Conservation (phyloP, 2,888 invertebrate species). For the Tridacna gigas region DNA sequence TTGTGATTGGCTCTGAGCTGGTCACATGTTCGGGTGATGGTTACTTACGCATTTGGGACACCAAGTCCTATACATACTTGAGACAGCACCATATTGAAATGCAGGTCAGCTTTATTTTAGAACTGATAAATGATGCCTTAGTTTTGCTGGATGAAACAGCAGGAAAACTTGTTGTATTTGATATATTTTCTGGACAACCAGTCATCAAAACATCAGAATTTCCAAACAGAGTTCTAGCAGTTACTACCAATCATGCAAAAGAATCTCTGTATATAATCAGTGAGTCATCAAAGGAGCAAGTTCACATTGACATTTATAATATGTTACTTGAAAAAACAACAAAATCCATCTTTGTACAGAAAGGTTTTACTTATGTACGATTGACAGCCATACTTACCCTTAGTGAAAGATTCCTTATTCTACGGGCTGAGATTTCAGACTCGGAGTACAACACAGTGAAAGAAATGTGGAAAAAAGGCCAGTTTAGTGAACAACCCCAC, state of each 20-base stretch:
- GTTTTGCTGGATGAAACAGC: constrained; percentile 60
- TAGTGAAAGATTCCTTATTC: constrained; percentile 70
- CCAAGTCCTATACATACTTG: constrained; percentile 42
- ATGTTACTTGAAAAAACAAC: constrained; percentile 62
- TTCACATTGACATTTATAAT: constrained; percentile 64
- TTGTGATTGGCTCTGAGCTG: constrained; percentile 51
- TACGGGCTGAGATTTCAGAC: constrained; percentile 66
- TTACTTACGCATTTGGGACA: constrained; percentile 61
- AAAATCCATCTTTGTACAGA: constrained; percentile 68
- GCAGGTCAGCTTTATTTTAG: constrained; percentile 17
- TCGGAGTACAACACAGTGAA: constrained; percentile 74
- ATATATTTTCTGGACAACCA: constrained; percentile 51
- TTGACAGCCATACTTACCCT: constrained; percentile 66
- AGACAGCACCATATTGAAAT: constrained; percentile 62
- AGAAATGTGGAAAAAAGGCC: constrained; percentile 69
- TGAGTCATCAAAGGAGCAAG: constrained; percentile 56
- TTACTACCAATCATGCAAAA: constrained; percentile 60
- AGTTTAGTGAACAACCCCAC: constrained; percentile 70
- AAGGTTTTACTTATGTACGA: constrained; percentile 61
- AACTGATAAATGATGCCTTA: constrained; percentile 55
- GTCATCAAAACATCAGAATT: constrained; percentile 50
- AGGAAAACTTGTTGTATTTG: constrained; percentile 59
- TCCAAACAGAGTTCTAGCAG: constrained; percentile 62
- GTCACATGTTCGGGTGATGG: constrained; percentile 61
- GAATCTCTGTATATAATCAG: constrained; percentile 58